Evolutionary conservation across 35 echinoderm and acorn worm species (phyloP).

Genomic region (Heliocidaris erythrogramma): DNA sequence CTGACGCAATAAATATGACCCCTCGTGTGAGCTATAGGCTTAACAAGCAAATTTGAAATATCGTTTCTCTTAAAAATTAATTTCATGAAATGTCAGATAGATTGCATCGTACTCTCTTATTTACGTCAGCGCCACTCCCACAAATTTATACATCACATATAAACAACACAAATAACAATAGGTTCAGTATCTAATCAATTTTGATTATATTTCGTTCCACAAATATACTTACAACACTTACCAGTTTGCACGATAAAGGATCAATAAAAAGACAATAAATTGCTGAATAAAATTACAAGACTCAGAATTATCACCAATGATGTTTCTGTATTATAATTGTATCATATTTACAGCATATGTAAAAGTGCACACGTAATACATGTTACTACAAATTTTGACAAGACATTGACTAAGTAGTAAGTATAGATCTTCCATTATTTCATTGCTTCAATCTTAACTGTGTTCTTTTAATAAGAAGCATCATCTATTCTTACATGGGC

Average conservation of each 20-base stretch:
- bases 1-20: no score
- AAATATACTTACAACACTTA: constrained; percentile 13
- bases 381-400: neutral
- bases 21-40: no score
- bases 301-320: neutral
- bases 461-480: no score
- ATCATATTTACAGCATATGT: neutral
- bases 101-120: no score
- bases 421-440: no score
- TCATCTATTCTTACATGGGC: no score
- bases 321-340: neutral
- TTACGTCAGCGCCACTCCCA: no score
- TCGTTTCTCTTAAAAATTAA: no score
- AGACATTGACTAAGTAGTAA: neutral
- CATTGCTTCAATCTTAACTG: no score
- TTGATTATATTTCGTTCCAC: neutral
- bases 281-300: neutral
- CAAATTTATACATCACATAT: neutral
- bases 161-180: neutral
- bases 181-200: neutral
- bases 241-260: neutral
- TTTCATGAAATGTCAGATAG: no score
- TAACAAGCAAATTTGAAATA: no score
- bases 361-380: neutral
- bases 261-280: neutral